Base-by-base conservation (phyloP, 2,797 vertebrate species). In the Trematomus bernacchii region DNA sequence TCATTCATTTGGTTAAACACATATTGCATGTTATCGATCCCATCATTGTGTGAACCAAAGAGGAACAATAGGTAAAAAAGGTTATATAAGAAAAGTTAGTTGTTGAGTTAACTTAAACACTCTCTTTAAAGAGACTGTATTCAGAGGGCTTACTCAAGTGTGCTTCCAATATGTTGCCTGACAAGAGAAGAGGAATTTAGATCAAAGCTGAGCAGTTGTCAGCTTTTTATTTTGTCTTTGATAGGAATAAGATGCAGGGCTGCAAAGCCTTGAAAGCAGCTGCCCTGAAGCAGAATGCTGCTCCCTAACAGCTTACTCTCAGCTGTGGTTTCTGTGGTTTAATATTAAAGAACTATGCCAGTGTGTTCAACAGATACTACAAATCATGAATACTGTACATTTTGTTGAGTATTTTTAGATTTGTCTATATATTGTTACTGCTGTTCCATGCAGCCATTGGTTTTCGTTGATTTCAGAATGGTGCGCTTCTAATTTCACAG, bases 161-260 rank as follows among this genome's bases (percentile, higher is more conserved):
- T 12, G 6, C 43, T 48, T 52, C 37, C 44, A 55, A 13, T 33
- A 40, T 63, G 77, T 81, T 54, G 8, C 5, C 30, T 10, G 4
- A 58, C 63, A 23, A 69, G 18, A 74, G 53, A 40, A 54, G 46
- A 66, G 42, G 68, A 46, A 57, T 58, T 59, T 42, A 44, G 66
- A 89, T 87, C 54, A 89, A 85, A 83, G 70, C 71, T 23, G 68
- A 60, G 65, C 83, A 80, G 70, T 71, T 87, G 83, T 76, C 86
- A 47, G 80, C 77, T 77, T 84, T 79, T 62, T 65, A 70, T 77
- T 81, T 86, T 86, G 83, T 87, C 71, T 76, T 58, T 46, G 53
- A 16, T 13, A 16, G 19, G 73, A 71, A 73, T 77, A 73, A 82
- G 71, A 61, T 2, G 30, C 68, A 62, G 76, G 48, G 66, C 73